phyloP scores from a whole-genome alignment of 2,888 invertebrate genomes.

The Gnatocerus cornutus region DNA sequence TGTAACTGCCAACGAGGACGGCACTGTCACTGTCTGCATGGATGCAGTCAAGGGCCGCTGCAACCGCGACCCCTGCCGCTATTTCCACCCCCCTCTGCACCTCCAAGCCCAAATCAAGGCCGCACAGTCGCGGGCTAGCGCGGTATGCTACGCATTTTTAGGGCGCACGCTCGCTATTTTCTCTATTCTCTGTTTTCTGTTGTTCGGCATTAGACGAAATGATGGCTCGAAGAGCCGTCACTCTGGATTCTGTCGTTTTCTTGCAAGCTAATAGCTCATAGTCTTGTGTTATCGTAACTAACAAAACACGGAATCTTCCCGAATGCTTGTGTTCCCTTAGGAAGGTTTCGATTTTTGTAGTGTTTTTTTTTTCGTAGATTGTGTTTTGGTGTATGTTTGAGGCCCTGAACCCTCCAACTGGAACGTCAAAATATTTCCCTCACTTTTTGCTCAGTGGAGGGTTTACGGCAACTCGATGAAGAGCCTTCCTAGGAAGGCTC shows the following conservation, averaged over 20 bases:
- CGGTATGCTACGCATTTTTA: conserved; percentile 85
- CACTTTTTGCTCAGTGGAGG: conserved; percentile 1
- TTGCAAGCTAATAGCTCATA: conserved; percentile 60
- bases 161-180: conserved; percentile 70
- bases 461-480: not conserved
- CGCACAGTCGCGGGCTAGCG: conserved; percentile 95
- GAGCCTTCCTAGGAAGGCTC: conserved; percentile 12
- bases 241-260: conserved; percentile 52
- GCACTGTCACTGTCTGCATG: conserved; percentile 99
- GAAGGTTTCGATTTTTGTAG: conserved; percentile 37
- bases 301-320: conserved; percentile 40
- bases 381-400: conserved; percentile 49
- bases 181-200: conserved; percentile 48
- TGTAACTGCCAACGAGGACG: conserved; percentile 97
- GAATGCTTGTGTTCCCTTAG: conserved; percentile 1
- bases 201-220: conserved; percentile 29
- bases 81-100: conserved; percentile 99
- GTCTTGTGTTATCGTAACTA: conserved; percentile 53
- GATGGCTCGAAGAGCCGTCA: conserved; percentile 15
- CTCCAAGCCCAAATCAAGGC: conserved; percentile 99
- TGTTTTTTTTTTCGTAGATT: conserved; percentile 38
- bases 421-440: not conserved
- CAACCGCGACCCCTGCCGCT: conserved; percentile 99
- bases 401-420: not conserved
- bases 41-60: conserved; percentile 99